Evolutionary conservation across 92 coral and sea anemone species (phyloP).

Genomic region (Anthopleura xanthogrammica): DNA sequence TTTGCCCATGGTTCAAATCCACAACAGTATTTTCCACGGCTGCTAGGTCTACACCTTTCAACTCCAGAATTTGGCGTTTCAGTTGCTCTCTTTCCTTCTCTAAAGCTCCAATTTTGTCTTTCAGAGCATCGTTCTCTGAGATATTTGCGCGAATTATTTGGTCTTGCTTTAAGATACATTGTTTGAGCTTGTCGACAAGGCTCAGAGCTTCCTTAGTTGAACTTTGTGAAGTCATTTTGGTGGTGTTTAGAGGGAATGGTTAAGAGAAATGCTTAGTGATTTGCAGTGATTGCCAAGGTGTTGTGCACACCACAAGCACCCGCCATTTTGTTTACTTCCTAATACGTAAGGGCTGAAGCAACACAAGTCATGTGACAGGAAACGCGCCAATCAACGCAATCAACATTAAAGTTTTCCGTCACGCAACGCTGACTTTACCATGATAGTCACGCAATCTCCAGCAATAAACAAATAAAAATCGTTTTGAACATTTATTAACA

Average conservation of each 20-base stretch:
- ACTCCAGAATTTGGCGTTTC: slow-evolving; percentile 32
- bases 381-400: not conserved
- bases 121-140: slow-evolving; percentile 56
- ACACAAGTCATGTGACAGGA: slow-evolving; percentile 17
- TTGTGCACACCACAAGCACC: not conserved
- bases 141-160: slow-evolving; percentile 62
- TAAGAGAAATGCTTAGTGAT: slow-evolving; percentile 3
- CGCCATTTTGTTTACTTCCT: slow-evolving; percentile 47
- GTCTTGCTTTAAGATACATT: slow-evolving; percentile 79
- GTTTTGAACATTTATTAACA: not conserved
- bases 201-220: slow-evolving; percentile 77
- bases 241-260: not conserved
- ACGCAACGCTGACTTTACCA: not conserved
- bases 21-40: slow-evolving; percentile 21
- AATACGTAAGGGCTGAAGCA: slow-evolving; percentile 10
- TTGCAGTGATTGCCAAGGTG: slow-evolving; percentile 4
- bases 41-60: slow-evolving; percentile 18
- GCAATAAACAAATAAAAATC: not conserved
- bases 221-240: slow-evolving; percentile 57
- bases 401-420: not conserved
- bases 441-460: slow-evolving; percentile 4
- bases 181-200: slow-evolving; percentile 62
- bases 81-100: slow-evolving; percentile 76
- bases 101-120: slow-evolving; percentile 32
- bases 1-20: slow-evolving; percentile 23